phyloP scores from a whole-genome alignment of 2,797 vertebrate species.

The Sternotherus odoratus region DNA sequence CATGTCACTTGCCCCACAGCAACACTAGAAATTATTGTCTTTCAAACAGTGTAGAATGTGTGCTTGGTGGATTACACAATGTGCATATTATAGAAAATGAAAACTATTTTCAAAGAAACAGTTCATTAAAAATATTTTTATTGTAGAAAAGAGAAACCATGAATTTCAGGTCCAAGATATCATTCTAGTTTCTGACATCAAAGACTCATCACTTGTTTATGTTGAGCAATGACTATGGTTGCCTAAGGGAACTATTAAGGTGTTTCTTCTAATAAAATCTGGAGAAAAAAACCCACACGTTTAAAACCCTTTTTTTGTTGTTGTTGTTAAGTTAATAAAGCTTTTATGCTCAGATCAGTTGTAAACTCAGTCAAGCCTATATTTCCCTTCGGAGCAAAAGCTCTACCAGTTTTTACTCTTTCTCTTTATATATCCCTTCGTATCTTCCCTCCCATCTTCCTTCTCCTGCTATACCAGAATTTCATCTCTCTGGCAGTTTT shows the following conservation, averaged over 20 bases:
- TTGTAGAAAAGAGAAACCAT: conserved; percentile 21
- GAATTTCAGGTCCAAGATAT: not conserved
- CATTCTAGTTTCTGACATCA: not conserved
- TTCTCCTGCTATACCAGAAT: not conserved
- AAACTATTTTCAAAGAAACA: not conserved
- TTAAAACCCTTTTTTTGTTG: conserved; percentile 33
- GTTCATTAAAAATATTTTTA: not conserved
- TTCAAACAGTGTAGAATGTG: not conserved
- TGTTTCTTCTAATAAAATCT: conserved; percentile 55
- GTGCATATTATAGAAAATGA: not conserved
- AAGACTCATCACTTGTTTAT: conserved; percentile 35
- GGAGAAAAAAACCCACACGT: fast-evolving
- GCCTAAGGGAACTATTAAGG: conserved; percentile 35
- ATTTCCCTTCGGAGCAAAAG: conserved; percentile 4
- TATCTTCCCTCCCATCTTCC: not conserved
- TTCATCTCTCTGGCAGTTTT: not conserved
- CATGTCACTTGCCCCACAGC: not conserved
- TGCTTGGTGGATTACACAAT: not conserved
- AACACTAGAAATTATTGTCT: not conserved
- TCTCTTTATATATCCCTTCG: not conserved
- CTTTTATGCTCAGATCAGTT: conserved; percentile 34
- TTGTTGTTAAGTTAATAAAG: conserved; percentile 56
- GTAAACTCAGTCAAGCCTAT: conserved; percentile 47
- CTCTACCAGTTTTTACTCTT: not conserved
- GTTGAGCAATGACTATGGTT: conserved; percentile 26